phyloP scores from a whole-genome alignment of 2,113 vertebrate genomes.

The Corythornis madagascariensis region DNA sequence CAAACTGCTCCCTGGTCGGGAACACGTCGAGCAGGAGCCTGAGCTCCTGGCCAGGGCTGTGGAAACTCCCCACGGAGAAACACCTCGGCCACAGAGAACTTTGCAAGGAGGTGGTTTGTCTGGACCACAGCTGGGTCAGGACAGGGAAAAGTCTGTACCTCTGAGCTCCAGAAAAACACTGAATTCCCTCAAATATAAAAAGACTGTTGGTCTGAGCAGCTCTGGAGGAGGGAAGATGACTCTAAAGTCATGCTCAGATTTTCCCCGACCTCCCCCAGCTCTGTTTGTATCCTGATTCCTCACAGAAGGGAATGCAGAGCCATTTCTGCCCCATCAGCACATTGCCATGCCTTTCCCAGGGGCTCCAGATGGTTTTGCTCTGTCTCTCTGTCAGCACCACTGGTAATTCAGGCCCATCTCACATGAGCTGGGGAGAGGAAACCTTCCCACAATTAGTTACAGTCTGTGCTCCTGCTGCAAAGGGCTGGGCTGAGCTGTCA shows the following conservation, averaged over 20 bases:
- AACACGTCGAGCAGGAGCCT: neutral
- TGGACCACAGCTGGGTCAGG: neutral
- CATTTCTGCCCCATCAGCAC: constrained; percentile 33
- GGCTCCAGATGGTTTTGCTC: constrained; percentile 56
- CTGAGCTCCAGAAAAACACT: neutral
- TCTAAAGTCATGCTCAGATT: neutral
- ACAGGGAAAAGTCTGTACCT: neutral
- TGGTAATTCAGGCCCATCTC: constrained; percentile 51
- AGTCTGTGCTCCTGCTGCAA: constrained; percentile 33
- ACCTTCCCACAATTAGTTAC: constrained; percentile 36
- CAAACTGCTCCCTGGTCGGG: neutral
- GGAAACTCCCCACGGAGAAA: neutral
- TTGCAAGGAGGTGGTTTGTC: neutral
- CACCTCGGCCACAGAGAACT: neutral
- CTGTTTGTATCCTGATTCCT: neutral
- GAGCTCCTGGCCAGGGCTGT: neutral
- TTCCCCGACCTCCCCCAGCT: neutral
- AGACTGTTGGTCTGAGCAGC: neutral
- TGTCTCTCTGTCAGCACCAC: constrained; percentile 13
- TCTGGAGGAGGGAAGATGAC: neutral
- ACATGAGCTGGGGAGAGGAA: constrained; percentile 24
- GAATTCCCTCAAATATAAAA: neutral
- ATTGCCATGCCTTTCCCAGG: neutral
- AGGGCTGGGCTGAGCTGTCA: constrained; percentile 64
- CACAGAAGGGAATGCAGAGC: neutral